Percentiles rank a stretch among this genome's conserved stretches.
Evolutionary conservation across 2,113 vertebrate species (phyloP).

Genomic region (Rafetus swinhoei): DNA sequence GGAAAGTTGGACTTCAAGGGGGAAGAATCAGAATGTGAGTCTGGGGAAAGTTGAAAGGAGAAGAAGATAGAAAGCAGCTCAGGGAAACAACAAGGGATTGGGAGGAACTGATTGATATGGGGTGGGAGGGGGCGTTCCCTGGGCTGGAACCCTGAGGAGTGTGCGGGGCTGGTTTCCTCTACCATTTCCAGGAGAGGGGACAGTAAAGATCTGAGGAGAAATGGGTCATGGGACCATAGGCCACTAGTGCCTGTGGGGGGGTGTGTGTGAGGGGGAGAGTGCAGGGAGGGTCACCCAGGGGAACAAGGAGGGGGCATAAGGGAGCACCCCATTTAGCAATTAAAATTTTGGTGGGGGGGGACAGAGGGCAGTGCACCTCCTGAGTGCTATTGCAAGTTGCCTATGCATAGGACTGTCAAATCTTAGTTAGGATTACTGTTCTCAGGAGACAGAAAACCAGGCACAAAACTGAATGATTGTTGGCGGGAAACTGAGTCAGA

Average conservation of each 20-base stretch:
- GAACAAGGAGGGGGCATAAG: too few relatives aligned
- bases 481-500: not conserved
- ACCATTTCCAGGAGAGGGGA: not conserved
- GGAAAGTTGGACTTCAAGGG: not conserved
- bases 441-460: not conserved
- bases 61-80: not conserved
- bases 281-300: too few relatives aligned
- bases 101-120: not conserved
- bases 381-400: too few relatives aligned
- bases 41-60: not conserved
- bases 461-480: not conserved
- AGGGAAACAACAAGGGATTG: not conserved
- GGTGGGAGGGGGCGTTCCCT: not conserved
- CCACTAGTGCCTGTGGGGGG: too few relatives aligned
- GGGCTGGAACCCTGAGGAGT: not conserved
- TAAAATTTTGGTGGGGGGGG: too few relatives aligned
- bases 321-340: too few relatives aligned
- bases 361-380: too few relatives aligned
- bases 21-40: not conserved
- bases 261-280: too few relatives aligned
- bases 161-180: not conserved
- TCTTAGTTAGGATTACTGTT: not conserved
- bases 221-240: not conserved
- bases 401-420: not conserved
- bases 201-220: not conserved